These are phyloP conservation scores for Himalopsyche anomala DNA, from an alignment of 2,888 invertebrate species.

Conservation along the genomic window DNA sequence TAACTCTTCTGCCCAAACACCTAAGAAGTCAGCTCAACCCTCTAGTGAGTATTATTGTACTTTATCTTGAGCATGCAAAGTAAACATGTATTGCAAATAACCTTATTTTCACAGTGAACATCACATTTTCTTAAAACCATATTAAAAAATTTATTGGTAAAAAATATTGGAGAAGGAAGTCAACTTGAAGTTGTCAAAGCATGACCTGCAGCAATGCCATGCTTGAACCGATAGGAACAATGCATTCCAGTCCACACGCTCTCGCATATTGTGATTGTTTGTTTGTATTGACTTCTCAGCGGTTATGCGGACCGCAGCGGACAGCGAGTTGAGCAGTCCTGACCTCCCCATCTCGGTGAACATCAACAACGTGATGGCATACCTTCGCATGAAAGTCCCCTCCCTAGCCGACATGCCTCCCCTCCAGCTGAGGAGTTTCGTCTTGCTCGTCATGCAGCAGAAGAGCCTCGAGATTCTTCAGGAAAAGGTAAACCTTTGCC, in stretches of 20 bases:
- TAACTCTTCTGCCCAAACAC: slow-evolving; percentile 55
- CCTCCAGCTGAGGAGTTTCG: slow-evolving; percentile 75
- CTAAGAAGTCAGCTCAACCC: slow-evolving; percentile 57
- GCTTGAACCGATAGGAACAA: no score
- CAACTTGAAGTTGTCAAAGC: no score
- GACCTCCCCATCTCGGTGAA: slow-evolving; percentile 47
- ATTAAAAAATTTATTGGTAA: no score
- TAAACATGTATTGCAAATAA: no score
- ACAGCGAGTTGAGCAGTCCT: slow-evolving; percentile 45
- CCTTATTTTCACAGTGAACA: no score
- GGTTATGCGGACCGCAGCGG: slow-evolving; percentile 50
- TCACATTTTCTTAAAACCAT: no score
- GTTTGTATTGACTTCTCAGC: slow-evolving; percentile 25
- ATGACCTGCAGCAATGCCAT: no score
- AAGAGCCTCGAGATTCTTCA: slow-evolving; percentile 76
- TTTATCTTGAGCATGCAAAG: background rate
- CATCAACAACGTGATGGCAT: slow-evolving; percentile 77
- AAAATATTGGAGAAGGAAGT: no score
- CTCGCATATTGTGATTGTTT: background rate
- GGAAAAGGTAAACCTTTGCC: slow-evolving; percentile 68
- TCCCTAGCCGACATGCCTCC: slow-evolving; percentile 76
- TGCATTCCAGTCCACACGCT: background rate
- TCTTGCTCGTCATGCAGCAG: slow-evolving; percentile 77
- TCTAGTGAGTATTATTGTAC: slow-evolving; percentile 53
- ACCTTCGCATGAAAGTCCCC: slow-evolving; percentile 78